A percentile compares a stretch with the other conserved stretches of the same genome.
These are phyloP conservation scores for Camponotus pennsylvanicus DNA, from an alignment of 1,140 invertebrate genomes.

Conservation along the genomic window DNA sequence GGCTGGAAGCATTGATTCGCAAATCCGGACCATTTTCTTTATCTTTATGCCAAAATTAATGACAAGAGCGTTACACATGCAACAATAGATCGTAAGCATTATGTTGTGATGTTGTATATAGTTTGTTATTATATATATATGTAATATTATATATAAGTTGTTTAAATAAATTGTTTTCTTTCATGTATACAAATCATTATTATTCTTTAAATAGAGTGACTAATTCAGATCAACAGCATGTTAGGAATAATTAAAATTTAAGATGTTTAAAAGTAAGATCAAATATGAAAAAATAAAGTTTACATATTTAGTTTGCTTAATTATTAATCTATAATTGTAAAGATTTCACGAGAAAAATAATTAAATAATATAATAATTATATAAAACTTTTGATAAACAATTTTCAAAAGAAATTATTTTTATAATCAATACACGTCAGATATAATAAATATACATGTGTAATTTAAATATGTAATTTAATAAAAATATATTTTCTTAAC, in stretches of 20 bases:
- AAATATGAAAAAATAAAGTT: not conserved
- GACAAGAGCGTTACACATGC: slow-evolving; percentile 5
- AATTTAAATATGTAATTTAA: not conserved
- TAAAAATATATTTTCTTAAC: not conserved
- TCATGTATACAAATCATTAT: not conserved
- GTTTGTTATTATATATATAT: slow-evolving; percentile 27
- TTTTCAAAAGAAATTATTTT: not conserved
- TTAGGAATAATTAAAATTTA: not conserved
- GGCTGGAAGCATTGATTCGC: slow-evolving; percentile 80
- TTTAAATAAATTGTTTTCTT: slow-evolving; percentile 66
- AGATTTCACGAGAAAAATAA: not conserved
- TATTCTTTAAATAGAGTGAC: not conserved
- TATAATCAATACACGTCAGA: not conserved
- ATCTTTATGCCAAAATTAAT: slow-evolving; percentile 58
- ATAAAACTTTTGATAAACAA: not conserved
- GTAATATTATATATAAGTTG: slow-evolving; percentile 63
- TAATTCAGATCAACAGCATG: too few relatives aligned
- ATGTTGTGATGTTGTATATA: slow-evolving; percentile 66
- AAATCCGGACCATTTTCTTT: not conserved
- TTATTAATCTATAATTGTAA: not conserved
- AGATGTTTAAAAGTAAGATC: not conserved
- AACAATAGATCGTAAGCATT: slow-evolving; percentile 43
- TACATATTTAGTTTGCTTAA: not conserved
- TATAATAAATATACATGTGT: not conserved
- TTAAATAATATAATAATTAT: not conserved